These are phyloP conservation scores for Pangasius krempfi DNA, from an alignment of 2,797 vertebrate genomes.

Conservation along the genomic window DNA sequence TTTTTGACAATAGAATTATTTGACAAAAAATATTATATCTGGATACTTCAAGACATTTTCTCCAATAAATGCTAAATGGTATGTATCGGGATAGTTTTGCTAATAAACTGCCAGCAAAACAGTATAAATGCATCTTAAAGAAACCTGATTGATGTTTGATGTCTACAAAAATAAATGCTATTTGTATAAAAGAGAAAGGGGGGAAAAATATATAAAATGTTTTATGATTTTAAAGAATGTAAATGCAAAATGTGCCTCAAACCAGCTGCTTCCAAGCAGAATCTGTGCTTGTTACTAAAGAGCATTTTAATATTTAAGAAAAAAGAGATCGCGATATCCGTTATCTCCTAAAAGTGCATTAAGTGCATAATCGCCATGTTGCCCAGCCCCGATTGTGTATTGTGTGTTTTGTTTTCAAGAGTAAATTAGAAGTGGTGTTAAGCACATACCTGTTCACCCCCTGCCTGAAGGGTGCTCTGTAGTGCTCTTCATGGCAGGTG, in stretches of 20 bases:
- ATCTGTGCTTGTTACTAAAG: background rate
- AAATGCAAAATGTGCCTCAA: background rate
- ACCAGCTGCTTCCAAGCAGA: background rate
- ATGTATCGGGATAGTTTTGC: background rate
- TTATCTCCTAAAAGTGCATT: background rate
- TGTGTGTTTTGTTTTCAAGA: background rate
- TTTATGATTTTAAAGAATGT: background rate
- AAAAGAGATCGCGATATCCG: background rate
- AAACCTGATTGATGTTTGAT: no score
- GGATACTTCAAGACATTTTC: background rate
- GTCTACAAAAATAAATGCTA: no score
- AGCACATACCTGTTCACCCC: background rate
- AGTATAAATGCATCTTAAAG: no score
- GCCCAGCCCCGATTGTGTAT: background rate
- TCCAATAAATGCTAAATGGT: background rate
- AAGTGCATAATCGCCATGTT: background rate
- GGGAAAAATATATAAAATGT: no score
- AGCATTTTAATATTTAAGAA: background rate
- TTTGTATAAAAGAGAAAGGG: no score
- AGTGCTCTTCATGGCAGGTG: background rate
- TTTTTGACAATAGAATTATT: no score
- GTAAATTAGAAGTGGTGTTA: constrained; percentile 18
- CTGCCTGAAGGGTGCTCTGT: background rate
- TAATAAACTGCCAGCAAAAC: no score
- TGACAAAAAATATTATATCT: no score